Evolutionary conservation across 2,888 invertebrate genomes (phyloP).

Genomic region (Drosophila ochracea): DNA sequence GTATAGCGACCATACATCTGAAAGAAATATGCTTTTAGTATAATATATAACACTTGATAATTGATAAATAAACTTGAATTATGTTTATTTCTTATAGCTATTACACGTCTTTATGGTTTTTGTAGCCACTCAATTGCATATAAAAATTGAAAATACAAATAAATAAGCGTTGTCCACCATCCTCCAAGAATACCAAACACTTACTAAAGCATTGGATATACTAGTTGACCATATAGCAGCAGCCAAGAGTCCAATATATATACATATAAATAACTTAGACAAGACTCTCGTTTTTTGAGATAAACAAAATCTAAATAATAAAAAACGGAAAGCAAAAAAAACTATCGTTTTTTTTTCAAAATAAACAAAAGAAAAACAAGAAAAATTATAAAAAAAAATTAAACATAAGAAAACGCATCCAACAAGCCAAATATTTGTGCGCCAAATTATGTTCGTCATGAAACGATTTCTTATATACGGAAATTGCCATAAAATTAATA

Average conservation of each 20-base stretch:
- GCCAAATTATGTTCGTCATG: slow-evolving; percentile 46
- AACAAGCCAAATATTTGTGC: slow-evolving; percentile 26
- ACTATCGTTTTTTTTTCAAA: slow-evolving; percentile 35
- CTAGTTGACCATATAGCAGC: slow-evolving; percentile 40
- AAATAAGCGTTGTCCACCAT: slow-evolving; percentile 42
- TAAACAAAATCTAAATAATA: slow-evolving; percentile 30
- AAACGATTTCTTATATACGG: slow-evolving; percentile 34
- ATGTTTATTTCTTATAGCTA: slow-evolving; percentile 4
- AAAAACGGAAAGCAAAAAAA: slow-evolving; percentile 16
- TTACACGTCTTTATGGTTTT: slow-evolving; percentile 8
- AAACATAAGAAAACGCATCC: slow-evolving; percentile 17
- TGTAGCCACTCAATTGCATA: slow-evolving; percentile 6
- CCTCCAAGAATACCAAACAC: slow-evolving; percentile 38
- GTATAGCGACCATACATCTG: slow-evolving; percentile 87
- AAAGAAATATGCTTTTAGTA: slow-evolving; percentile 17
- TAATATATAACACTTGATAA: background rate
- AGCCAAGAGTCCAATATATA: slow-evolving; percentile 37
- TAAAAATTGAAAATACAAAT: slow-evolving; percentile 16
- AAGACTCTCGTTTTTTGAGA: slow-evolving; percentile 35
- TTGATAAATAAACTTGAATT: background rate
- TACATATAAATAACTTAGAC: slow-evolving; percentile 34
- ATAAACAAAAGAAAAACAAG: slow-evolving; percentile 33
- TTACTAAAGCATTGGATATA: slow-evolving; percentile 38
- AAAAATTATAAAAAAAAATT: slow-evolving; percentile 10
- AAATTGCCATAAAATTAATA: slow-evolving; percentile 40